Evolutionary conservation across 2,797 vertebrate genomes (phyloP), one percentile per base, ranked within the genome.

Genomic region (Cuniculus paca): DNA sequence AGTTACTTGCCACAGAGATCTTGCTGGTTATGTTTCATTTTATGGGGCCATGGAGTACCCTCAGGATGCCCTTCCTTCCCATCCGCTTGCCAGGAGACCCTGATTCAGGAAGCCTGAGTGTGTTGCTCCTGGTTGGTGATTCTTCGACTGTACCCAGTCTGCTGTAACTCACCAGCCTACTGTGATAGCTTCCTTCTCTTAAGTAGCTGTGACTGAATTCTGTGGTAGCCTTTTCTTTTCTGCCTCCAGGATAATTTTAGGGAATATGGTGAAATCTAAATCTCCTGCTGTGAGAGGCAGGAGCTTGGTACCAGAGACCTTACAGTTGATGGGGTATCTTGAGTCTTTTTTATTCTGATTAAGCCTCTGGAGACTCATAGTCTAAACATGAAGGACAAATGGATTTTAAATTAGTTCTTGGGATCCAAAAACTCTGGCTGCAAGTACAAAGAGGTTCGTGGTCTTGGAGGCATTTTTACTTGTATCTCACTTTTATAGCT

Each of bases 291-390:
- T 3, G 0, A 80, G 68, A 80, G 45, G 80, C 80, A 72, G 61
- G 92, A 87, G 61, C 91, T 52, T 52, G 78, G 91, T 80, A 88
- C 65, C 68, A 65, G 89, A 96, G 80, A 45, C 58, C 0, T 12
- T 61, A 45, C 10, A 1, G 63, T 74, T 95, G 96, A 88, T 93
- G 77, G 52, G 36, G 61, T 80, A 61, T 58, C n/a, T 91, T 93
- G 87, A 91, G 87, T 95, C 96, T 96, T 96, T 97, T 95, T 95
- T 88, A 82, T 96, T 97, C 91, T 97, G 96, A 97, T 97, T 97
- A 97, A 97, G 96, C 54, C 95, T 82, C 95, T 56, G 54, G 95
- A 86, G 96, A 96, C 95, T 60, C 94, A 82, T 88, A 88, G 94
- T 92, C 63, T 93, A 96, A 96, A 95, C 77, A 68, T 75, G 94